Evolutionary conservation across 64 coral and sea anemone genomes (phyloP), one percentile per base, ranked within the genome.

Genomic region (Platygyra sinensis): DNA sequence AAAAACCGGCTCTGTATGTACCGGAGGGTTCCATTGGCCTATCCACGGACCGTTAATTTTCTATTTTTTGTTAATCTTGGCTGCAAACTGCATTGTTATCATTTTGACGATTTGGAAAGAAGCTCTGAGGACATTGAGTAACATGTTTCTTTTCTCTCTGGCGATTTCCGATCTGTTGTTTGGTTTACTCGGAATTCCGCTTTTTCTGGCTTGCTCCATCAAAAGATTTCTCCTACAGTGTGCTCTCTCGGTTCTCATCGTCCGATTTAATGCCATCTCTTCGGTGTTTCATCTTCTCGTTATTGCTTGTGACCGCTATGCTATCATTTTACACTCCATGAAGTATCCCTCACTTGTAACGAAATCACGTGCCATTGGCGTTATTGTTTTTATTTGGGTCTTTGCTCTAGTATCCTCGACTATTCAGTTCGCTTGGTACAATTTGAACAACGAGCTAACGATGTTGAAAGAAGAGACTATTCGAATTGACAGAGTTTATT

Each of bases 241-340:
- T 57, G 57, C 75, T 4, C 60, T 83, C 20, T 91, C 89, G 9
- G n/a, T n/a, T 32, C 27, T 36, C 1, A 22, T 91, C 17, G 55
- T 51, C 18, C 67, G 80, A 24, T 91, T 91, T 55, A 91, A 79
- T 10, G 80, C 89, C 20, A 84, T 84, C 28, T 91, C 89, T 1
- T 83, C 89, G 16, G 89, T 91, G 10, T 82, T 84, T 72, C 89
- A 91, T 28, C 80, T 91, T 50, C 30, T 91, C n/a, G 31, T 84
- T 33, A 85, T 91, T 3, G 72, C 89, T 42, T 91, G 81, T 36
- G 89, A 91, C 49, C 78, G 89, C 38, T 91, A 83, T 79, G 18
- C 73, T 8, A 85, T 83, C 28, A 91, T 91, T 16, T 67, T 91
- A 18, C 52, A 62, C 20, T 73, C 89, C 24, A 85, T 85, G 81